These are phyloP conservation scores for Drosophila repletoides DNA, from an alignment of 1,140 invertebrate species.

Conservation along the genomic window DNA sequence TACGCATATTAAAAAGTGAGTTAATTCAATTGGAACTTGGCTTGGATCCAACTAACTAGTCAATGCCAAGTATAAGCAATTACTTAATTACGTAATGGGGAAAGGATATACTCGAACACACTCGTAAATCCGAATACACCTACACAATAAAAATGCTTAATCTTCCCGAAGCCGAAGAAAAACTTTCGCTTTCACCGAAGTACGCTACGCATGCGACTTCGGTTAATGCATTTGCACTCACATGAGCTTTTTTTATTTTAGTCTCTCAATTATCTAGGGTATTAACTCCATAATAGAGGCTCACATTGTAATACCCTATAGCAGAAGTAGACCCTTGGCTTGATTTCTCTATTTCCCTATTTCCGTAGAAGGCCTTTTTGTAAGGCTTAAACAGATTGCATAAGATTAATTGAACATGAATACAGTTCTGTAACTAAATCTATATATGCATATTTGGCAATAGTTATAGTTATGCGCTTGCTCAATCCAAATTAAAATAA, in stretches of 20 bases:
- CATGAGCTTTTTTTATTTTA: conserved; percentile 31
- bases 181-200: conserved; percentile 75
- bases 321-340: too few species aligned
- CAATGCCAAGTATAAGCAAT: too few species aligned
- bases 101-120: conserved; percentile 24
- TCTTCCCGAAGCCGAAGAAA: conserved; percentile 35
- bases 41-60: neutral
- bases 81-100: conserved; percentile 34
- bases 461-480: too few species aligned
- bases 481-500: conserved; percentile 39
- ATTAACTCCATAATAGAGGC: too few species aligned
- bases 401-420: too few species aligned
- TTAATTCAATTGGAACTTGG: conserved; percentile 16
- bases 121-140: neutral
- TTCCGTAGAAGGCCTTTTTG: too few species aligned
- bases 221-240: conserved; percentile 35
- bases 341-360: too few species aligned
- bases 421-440: too few species aligned
- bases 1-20: conserved; percentile 40
- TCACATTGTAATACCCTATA: too few species aligned
- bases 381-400: too few species aligned
- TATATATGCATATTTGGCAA: too few species aligned
- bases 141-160: conserved; percentile 13
- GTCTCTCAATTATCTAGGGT: too few species aligned
- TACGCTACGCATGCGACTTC: conserved; percentile 25